Conservation (phyloP, 2,888 invertebrate species). For the Ecliptopera silaceata region DNA sequence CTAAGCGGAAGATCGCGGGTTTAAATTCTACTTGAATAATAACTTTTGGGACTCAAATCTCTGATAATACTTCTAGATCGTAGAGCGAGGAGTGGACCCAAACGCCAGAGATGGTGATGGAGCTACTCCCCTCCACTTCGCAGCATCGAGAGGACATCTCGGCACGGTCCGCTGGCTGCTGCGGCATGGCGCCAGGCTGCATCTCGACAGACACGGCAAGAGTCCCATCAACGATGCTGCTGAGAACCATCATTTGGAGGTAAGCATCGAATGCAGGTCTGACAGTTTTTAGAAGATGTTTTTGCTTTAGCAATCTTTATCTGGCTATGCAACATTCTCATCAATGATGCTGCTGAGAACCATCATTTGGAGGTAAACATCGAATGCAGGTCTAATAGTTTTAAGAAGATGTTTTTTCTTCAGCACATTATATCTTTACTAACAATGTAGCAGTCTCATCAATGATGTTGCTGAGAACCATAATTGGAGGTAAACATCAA, state of each 20-base stretch:
- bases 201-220: constrained; percentile 93
- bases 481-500: constrained; percentile 88
- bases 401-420: too few relatives aligned
- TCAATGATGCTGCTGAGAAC: constrained; percentile 95
- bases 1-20: too few relatives aligned
- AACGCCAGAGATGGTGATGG: constrained; percentile 94
- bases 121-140: constrained; percentile 94
- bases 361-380: constrained; percentile 90
- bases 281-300: constrained; percentile 68
- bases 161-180: constrained; percentile 92
- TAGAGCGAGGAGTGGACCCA: constrained; percentile 92
- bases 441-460: constrained; percentile 94
- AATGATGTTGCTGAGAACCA: constrained; percentile 96
- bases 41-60: too few relatives aligned
- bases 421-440: too few relatives aligned
- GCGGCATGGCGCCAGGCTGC: constrained; percentile 90
- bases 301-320: too few relatives aligned
- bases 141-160: constrained; percentile 92
- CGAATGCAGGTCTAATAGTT: not conserved
- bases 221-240: constrained; percentile 96
- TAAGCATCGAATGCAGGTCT: constrained; percentile 50
- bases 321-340: constrained; percentile 95
- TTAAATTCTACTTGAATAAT: too few relatives aligned
- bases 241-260: constrained; percentile 95
- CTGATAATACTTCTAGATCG: constrained; percentile 79